These are phyloP conservation scores for Seira sanloemensis DNA, from an alignment of 2,888 invertebrate genomes.

Conservation along the genomic window DNA sequence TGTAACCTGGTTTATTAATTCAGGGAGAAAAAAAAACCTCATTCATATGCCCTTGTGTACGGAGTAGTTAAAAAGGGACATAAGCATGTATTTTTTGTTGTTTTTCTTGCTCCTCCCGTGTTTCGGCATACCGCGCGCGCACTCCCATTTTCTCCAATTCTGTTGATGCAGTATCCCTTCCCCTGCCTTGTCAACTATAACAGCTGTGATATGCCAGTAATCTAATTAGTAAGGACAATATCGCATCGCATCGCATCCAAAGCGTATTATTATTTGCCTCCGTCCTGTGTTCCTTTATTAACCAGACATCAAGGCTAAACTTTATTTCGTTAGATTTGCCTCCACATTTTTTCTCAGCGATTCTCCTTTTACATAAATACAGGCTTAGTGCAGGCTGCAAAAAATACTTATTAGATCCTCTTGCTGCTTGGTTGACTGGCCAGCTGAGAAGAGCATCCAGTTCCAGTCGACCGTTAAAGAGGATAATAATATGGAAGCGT, in stretches of 20 bases:
- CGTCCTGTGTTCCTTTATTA: not conserved
- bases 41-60: not conserved
- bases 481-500: not conserved
- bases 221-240: slow-evolving; percentile 18
- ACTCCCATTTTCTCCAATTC: not conserved
- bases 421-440: not conserved
- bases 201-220: slow-evolving; percentile 22
- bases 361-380: not conserved
- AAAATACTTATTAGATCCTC: not conserved
- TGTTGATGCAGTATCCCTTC: not conserved
- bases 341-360: too few species aligned
- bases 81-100: not conserved
- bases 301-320: not conserved
- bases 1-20: not conserved
- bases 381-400: not conserved
- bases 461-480: not conserved
- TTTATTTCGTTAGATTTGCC: not conserved
- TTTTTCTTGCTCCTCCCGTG: too few species aligned
- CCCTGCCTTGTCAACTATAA: not conserved
- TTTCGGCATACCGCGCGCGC: too few species aligned
- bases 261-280: too few species aligned
- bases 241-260: not conserved
- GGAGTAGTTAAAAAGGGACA: not conserved
- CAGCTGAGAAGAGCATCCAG: not conserved
- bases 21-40: not conserved